A percentile compares a stretch with the other conserved stretches of the same genome.
Evolutionary conservation across 2,888 invertebrate genomes (phyloP).

Genomic region (Lamellibrachia columna): DNA sequence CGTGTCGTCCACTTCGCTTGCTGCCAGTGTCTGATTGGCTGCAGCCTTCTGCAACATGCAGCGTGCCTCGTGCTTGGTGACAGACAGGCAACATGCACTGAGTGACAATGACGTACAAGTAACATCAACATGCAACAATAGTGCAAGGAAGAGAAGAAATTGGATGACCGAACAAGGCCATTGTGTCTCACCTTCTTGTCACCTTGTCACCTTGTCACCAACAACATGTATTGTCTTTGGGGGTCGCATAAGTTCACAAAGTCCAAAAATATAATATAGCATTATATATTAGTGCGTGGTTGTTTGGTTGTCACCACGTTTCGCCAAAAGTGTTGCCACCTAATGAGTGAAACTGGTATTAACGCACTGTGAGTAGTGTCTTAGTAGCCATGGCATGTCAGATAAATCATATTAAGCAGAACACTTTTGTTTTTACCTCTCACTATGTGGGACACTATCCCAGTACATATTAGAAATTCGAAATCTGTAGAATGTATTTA

Average conservation of each 20-base stretch:
- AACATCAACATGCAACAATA: neutral
- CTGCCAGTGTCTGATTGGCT: constrained; percentile 47
- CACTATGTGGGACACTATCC: no score
- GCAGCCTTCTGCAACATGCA: constrained; percentile 50
- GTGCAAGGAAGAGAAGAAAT: neutral
- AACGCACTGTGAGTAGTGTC: no score
- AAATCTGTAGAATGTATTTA: no score
- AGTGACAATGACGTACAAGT: neutral
- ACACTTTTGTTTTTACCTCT: no score
- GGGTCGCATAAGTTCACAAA: neutral
- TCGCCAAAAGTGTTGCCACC: neutral
- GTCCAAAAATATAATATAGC: neutral
- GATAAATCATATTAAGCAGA: no score
- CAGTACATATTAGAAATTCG: no score
- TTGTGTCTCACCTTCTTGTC: neutral
- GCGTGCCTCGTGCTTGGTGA: neutral
- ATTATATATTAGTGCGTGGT: neutral
- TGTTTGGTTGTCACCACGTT: neutral
- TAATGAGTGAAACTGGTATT: neutral
- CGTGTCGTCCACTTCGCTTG: constrained; percentile 57
- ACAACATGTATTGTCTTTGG: neutral
- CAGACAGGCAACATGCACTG: constrained; percentile 1
- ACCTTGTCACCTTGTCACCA: neutral
- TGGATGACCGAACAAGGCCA: neutral
- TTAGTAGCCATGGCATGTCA: no score